Evolutionary conservation across 2,888 invertebrate genomes (phyloP).

Genomic region (Rhimphoctona megacephalus): DNA sequence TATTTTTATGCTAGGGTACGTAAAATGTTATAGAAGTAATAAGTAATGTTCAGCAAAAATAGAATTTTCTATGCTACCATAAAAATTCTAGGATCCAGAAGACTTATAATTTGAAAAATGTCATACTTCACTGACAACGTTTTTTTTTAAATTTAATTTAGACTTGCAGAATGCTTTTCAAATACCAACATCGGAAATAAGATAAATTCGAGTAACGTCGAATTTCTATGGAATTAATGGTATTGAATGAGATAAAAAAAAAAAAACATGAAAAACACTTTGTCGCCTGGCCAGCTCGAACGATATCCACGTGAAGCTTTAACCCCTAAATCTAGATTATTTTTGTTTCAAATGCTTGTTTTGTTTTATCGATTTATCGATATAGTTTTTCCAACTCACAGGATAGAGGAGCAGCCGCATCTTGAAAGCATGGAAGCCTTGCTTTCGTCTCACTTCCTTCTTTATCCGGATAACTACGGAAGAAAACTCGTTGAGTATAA

Average conservation of each 20-base stretch:
- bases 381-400: slow-evolving; percentile 47
- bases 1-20: not conserved
- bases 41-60: not conserved
- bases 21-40: too few relatives aligned
- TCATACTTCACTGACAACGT: too few relatives aligned
- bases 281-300: not conserved
- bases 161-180: not conserved
- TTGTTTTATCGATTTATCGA: not conserved
- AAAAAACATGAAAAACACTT: not conserved
- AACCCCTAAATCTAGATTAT: not conserved
- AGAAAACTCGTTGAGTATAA: not conserved
- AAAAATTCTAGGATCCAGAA: not conserved
- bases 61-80: not conserved
- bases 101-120: not conserved
- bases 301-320: not conserved
- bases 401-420: slow-evolving; percentile 57
- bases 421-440: slow-evolving; percentile 59
- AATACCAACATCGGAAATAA: not conserved
- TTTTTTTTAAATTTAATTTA: too few relatives aligned
- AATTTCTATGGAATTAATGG: not conserved
- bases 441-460: slow-evolving; percentile 49
- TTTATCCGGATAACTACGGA: slow-evolving; percentile 26
- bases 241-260: not conserved
- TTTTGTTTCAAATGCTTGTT: not conserved
- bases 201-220: not conserved